Conservation (phyloP, 2,888 invertebrate species). For the Platerodrilus igneus region DNA sequence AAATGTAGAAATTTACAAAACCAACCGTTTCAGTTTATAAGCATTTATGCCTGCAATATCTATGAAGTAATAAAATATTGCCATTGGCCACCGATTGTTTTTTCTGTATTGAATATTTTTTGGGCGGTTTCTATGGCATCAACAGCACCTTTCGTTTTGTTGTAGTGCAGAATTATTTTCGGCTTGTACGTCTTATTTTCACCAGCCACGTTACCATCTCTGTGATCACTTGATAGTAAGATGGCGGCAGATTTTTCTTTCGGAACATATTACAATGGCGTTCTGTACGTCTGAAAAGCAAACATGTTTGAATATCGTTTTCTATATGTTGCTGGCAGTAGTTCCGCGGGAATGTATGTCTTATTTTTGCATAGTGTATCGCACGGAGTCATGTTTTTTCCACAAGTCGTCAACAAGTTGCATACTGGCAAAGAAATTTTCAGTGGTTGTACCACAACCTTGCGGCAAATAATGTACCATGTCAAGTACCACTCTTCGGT, state of each 20-base stretch:
- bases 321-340: slow-evolving; percentile 17
- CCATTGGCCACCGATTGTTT: slow-evolving; percentile 28
- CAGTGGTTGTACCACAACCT: too few species aligned
- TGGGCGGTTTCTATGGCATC: slow-evolving; percentile 26
- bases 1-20: too few species aligned
- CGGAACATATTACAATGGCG: slow-evolving; percentile 20
- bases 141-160: slow-evolving; percentile 27
- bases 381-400: slow-evolving; percentile 2
- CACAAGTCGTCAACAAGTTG: too few species aligned
- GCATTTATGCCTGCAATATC: too few species aligned
- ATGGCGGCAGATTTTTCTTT: slow-evolving; percentile 17
- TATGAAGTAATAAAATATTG: slow-evolving; percentile 23
- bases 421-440: too few species aligned
- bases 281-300: slow-evolving; percentile 21
- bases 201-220: slow-evolving; percentile 18
- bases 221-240: slow-evolving; percentile 18
- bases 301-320: slow-evolving; percentile 19
- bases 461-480: too few species aligned
- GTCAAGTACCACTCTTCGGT: too few species aligned
- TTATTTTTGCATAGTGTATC: slow-evolving; percentile 22
- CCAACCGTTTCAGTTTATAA: too few species aligned
- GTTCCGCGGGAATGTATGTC: slow-evolving; percentile 14
- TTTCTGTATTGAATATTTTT: too few species aligned
- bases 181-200: slow-evolving; percentile 23
- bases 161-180: slow-evolving; percentile 27